Conservation (phyloP, 2,113 vertebrate genomes). For the Choloepus hoffmanni region DNA sequence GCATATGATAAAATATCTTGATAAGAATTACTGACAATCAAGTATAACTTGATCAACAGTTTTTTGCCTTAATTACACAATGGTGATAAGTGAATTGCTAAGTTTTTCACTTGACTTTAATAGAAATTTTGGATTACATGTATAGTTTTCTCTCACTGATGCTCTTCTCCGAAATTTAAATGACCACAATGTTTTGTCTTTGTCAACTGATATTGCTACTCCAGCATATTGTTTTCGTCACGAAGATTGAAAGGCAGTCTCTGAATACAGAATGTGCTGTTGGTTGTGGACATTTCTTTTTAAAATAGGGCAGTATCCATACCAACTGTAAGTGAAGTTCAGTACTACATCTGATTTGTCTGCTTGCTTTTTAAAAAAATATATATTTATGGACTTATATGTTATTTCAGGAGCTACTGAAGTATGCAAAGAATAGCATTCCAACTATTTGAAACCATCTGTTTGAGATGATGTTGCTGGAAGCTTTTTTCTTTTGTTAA, state of each 20-base stretch:
- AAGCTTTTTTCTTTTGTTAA: slow-evolving; percentile 82
- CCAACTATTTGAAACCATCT: slow-evolving; percentile 85
- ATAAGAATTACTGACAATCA: slow-evolving; percentile 7
- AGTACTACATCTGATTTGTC: slow-evolving; percentile 63
- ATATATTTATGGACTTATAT: slow-evolving; percentile 71
- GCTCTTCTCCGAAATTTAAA: slow-evolving; percentile 14
- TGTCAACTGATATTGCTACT: neutral
- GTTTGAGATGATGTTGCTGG: slow-evolving; percentile 82
- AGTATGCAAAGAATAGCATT: slow-evolving; percentile 79
- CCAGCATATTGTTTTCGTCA: neutral
- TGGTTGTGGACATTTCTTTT: neutral
- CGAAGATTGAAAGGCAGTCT: neutral
- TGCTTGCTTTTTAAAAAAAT: slow-evolving; percentile 58
- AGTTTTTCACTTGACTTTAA: neutral
- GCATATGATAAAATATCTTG: neutral
- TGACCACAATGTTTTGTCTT: neutral
- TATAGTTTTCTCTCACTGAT: neutral
- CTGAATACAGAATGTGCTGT: neutral
- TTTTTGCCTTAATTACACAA: neutral
- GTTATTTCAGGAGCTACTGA: slow-evolving; percentile 84
- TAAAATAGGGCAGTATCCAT: neutral
- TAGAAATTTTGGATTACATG: neutral
- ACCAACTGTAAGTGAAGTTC: slow-evolving; percentile 64
- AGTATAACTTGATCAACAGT: neutral
- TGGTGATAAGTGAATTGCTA: neutral